Conservation (phyloP, 2,888 invertebrate species). For the Alitta virens region DNA sequence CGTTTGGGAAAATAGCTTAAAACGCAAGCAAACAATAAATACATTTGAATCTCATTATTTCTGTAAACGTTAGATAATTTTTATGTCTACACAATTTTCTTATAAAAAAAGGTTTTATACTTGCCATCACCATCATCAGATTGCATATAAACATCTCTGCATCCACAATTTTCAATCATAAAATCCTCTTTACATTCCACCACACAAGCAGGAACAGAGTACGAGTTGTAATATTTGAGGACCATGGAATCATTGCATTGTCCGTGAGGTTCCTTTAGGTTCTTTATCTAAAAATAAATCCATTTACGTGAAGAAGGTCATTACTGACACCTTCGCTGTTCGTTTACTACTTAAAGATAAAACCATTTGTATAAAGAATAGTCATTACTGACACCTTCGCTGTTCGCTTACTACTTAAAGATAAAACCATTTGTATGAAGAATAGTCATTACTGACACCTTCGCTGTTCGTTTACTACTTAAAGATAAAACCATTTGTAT, state of each 20-base stretch:
- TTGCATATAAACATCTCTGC: constrained; percentile 39
- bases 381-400: neutral
- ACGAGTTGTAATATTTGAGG: constrained; percentile 4
- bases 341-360: too few species aligned
- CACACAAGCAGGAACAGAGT: constrained; percentile 29
- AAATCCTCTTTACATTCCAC: constrained; percentile 34
- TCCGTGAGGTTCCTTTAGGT: constrained; percentile 11
- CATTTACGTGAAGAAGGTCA: neutral
- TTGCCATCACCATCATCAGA: constrained; percentile 2
- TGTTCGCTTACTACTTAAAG: too few species aligned
- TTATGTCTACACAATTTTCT: too few species aligned
- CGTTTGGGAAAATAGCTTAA: too few species aligned
- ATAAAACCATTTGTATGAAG: too few species aligned
- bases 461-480: too few species aligned
- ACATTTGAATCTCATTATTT: too few species aligned
- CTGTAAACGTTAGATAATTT: too few species aligned
- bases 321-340: neutral
- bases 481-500: too few species aligned
- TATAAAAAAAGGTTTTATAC: too few species aligned
- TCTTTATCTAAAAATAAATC: neutral
- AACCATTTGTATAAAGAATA: neutral
- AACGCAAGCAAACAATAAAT: too few species aligned
- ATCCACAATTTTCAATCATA: constrained; percentile 32
- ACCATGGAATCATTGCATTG: constrained; percentile 11
- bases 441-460: too few species aligned